Percentiles rank a stretch among this genome's conserved stretches.
Evolutionary conservation across 2,113 vertebrate species (phyloP).

Genomic region (Cnemophilus loriae): DNA sequence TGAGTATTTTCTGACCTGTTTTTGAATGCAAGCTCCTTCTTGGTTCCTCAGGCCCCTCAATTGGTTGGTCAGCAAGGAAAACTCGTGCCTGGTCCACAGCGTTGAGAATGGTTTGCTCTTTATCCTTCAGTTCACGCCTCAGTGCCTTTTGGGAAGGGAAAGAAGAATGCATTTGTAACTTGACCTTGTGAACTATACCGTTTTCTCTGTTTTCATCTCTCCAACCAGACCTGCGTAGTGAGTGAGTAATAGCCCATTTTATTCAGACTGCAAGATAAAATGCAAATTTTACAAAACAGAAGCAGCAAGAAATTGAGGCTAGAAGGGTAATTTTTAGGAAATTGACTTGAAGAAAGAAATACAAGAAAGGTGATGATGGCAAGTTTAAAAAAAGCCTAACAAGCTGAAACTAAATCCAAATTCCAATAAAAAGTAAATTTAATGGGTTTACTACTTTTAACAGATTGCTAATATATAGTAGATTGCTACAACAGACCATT

Average conservation of each 20-base stretch:
- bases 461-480: neutral
- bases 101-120: conserved; percentile 82
- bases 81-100: conserved; percentile 90
- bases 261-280: neutral
- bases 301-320: neutral
- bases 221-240: neutral
- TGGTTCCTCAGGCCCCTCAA: conserved; percentile 93
- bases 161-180: neutral
- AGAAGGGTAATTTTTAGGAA: neutral
- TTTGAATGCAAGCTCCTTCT: conserved; percentile 86
- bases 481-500: neutral
- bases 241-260: neutral
- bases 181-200: neutral
- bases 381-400: neutral
- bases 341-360: neutral
- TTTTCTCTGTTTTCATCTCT: neutral
- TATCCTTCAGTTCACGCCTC: conserved; percentile 87
- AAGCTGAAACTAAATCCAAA: neutral
- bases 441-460: neutral
- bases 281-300: neutral
- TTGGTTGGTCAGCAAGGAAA: conserved; percentile 94
- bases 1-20: conserved; percentile 73
- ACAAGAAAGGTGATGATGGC: neutral
- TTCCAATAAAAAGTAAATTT: neutral
- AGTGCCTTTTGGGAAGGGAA: conserved; percentile 75